A percentile compares a stretch with the other conserved stretches of the same genome.
These are phyloP conservation scores for Netelia virgata DNA, from an alignment of 2,888 invertebrate species.

Conservation along the genomic window DNA sequence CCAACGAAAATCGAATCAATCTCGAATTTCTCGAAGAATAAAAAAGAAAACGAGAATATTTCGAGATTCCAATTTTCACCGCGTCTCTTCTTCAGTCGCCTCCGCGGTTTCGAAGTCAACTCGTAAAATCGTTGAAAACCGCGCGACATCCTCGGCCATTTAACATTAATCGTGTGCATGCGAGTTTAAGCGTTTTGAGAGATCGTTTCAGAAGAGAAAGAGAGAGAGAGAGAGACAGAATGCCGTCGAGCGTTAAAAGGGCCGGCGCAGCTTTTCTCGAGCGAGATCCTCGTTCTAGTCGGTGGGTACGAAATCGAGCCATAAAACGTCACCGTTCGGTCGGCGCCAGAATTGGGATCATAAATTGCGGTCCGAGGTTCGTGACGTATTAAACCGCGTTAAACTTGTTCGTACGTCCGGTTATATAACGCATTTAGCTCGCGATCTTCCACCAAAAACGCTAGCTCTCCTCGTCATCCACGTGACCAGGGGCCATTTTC, in stretches of 20 bases:
- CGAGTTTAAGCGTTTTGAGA: slow-evolving; percentile 40
- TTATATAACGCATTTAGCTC: no score
- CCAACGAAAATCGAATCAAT: no score
- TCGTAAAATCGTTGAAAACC: slow-evolving; percentile 75
- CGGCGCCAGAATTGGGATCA: slow-evolving; percentile 78
- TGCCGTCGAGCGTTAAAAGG: slow-evolving; percentile 32
- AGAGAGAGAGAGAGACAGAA: no score
- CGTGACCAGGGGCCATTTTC: background rate
- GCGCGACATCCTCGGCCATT: slow-evolving; percentile 71
- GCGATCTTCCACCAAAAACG: no score
- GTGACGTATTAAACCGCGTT: slow-evolving; percentile 63
- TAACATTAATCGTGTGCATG: slow-evolving; percentile 67
- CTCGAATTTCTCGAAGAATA: no score
- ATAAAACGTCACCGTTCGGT: slow-evolving; percentile 42
- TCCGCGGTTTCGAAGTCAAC: no score
- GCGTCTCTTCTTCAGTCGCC: no score
- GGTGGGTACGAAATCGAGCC: slow-evolving; percentile 11
- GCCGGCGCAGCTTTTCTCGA: slow-evolving; percentile 42
- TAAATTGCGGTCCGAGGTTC: slow-evolving; percentile 75
- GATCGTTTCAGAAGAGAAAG: no score
- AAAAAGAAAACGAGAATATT: no score
- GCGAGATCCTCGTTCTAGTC: slow-evolving; percentile 21
- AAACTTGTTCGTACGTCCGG: slow-evolving; percentile 48
- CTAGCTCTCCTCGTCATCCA: background rate
- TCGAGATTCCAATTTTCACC: no score